phyloP scores from a whole-genome alignment of 2,113 vertebrate genomes.

The Caracal caracal region DNA sequence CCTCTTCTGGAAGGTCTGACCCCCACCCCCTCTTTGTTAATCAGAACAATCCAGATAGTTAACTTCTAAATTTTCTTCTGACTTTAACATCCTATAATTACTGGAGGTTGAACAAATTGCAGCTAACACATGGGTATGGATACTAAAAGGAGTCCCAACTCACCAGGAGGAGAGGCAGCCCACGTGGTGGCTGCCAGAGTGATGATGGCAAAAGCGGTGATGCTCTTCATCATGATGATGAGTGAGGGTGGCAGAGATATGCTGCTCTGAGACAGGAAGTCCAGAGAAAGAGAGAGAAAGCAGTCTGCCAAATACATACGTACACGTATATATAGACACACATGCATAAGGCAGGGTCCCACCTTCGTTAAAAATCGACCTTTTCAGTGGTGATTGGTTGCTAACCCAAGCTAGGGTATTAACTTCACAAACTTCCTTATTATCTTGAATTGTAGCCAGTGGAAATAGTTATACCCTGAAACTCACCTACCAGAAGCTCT shows the following conservation, averaged over 20 bases:
- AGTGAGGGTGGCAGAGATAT: neutral
- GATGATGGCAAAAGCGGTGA: neutral
- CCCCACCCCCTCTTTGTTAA: neutral
- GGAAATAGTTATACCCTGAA: neutral
- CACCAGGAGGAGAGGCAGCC: neutral
- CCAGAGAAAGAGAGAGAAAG: neutral
- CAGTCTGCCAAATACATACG: no score
- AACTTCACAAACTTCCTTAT: slow-evolving; percentile 22
- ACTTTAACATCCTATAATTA: neutral
- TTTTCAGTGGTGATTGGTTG: neutral
- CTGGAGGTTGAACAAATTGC: neutral
- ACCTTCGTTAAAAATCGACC: neutral
- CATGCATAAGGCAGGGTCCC: neutral
- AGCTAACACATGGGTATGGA: neutral
- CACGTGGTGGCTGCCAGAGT: neutral
- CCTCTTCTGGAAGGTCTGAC: neutral
- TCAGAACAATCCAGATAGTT: neutral
- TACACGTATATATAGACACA: neutral
- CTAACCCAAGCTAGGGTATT: neutral
- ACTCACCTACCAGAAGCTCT: neutral
- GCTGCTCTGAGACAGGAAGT: neutral
- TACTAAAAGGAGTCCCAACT: neutral
- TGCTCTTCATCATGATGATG: neutral
- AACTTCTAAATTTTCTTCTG: neutral
- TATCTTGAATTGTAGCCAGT: neutral